Percentiles rank a stretch among this genome's conserved stretches.
phyloP scores from a whole-genome alignment of 2,113 vertebrate genomes.

The Ranitomeya variabilis region DNA sequence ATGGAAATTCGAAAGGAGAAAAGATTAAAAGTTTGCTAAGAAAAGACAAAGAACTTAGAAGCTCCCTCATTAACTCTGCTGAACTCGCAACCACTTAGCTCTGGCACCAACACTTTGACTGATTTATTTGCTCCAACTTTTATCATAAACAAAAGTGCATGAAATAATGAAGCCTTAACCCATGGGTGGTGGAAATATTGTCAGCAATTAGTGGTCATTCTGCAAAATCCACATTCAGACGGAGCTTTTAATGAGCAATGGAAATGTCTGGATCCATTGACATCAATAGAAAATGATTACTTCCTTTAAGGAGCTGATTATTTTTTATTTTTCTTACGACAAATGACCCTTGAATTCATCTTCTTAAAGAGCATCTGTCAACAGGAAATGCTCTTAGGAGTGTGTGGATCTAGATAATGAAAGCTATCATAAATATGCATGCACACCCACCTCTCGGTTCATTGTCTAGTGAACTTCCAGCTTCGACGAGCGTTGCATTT shows the following conservation, averaged over 20 bases:
- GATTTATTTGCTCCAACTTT: constrained; percentile 3
- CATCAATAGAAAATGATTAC: background rate
- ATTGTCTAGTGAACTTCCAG: no score
- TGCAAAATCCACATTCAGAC: background rate
- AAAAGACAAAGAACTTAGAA: constrained; percentile 18
- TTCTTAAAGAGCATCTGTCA: background rate
- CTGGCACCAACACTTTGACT: background rate
- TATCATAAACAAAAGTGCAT: background rate
- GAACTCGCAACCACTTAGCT: background rate
- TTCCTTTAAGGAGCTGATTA: no score
- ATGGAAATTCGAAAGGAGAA: constrained; percentile 16
- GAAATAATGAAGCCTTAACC: constrained; percentile 18
- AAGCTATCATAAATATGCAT: background rate
- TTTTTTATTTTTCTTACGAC: background rate
- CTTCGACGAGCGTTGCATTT: no score
- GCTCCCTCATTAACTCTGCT: constrained; percentile 7
- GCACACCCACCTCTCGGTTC: no score
- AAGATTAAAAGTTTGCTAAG: constrained; percentile 35
- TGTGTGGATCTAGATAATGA: background rate
- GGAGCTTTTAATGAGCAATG: constrained; percentile 12
- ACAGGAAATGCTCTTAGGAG: background rate
- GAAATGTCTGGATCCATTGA: background rate
- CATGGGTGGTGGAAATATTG: background rate
- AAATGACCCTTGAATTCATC: background rate
- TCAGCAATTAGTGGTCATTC: constrained; percentile 8